Base-by-base conservation (phyloP, 2,888 invertebrate species). In the Pocota personata region DNA sequence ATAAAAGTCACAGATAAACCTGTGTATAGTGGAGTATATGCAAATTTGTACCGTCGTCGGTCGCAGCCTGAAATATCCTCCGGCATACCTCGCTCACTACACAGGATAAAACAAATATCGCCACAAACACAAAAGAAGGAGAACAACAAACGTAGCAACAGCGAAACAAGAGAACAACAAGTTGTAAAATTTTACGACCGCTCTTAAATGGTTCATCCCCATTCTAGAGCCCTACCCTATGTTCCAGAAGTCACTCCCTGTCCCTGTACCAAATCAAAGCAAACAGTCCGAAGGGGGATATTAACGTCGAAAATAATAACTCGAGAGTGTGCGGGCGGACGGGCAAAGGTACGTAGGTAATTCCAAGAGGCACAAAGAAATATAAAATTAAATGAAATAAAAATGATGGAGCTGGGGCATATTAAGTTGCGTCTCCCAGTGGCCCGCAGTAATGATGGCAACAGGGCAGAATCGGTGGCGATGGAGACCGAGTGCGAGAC, bases 121-220 rank as follows among this genome's bases (percentile, higher is more conserved):
- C 57, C 24, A 40, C n/a, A 37, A 37, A 37, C n/a, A 48, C 10
- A 35, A 37, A 64, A 16, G n/a, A 46, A 60, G 43, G 19, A 55
- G 27, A 24, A 24, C 40, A 40, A 46, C 35, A 52, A 32, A 32
- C 66, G 21, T 32, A 35, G 71, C 66, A 80, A 75, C 55, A 62
- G 62, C 73, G 43, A 69, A 76, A 76, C 75, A 71, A 60, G 75
- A 35, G 75, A 75, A 84, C 80, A 84, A 84, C 84, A 84, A 84
- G 84, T 84, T 84, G 80, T 84, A 80, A 84, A 75, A 76, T 80
- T 80, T 84, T 80, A 84, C 58, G 84, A 80, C 43, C 37, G 35
- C 64, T 84, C 71, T 75, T 80, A 71, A 84, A 75, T 75, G 75
- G 69, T 71, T 76, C 46, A 50, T 30, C 40, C 73, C 46, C 12